A percentile compares a stretch with the other conserved stretches of the same genome.
These are phyloP conservation scores for Drosophila birchii DNA, from an alignment of 2,888 invertebrate species.

Conservation along the genomic window DNA sequence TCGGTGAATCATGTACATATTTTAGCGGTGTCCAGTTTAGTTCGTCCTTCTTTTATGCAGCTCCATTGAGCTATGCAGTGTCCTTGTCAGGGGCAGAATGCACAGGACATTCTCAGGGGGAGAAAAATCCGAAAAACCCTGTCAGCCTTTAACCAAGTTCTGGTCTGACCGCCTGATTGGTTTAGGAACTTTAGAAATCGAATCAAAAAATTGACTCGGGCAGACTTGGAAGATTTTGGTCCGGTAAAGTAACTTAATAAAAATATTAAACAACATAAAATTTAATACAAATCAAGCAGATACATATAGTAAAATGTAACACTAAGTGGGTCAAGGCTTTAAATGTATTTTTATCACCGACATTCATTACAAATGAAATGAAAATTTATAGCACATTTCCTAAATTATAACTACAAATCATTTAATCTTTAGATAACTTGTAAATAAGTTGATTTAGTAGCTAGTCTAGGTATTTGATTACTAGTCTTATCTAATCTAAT, in stretches of 20 bases:
- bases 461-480: not conserved
- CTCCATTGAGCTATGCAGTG: constrained; percentile 28
- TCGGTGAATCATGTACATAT: constrained; percentile 74
- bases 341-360: not conserved
- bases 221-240: not conserved
- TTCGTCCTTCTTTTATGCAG: constrained; percentile 30
- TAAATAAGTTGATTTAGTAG: constrained; percentile 1
- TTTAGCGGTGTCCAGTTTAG: constrained; percentile 54
- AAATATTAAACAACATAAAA: not conserved
- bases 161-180: constrained; percentile 1
- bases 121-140: not conserved
- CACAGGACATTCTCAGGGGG: not conserved
- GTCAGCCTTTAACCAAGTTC: not conserved
- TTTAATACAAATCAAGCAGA: not conserved
- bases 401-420: not conserved
- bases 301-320: not conserved
- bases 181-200: constrained; percentile 5
- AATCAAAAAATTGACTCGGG: not conserved
- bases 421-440: not conserved
- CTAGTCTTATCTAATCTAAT: constrained; percentile 1
- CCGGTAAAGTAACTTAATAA: not conserved
- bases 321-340: not conserved
- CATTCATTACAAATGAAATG: not conserved
- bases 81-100: constrained; percentile 21
- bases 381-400: not conserved